A percentile compares a stretch with the other conserved stretches of the same genome.
Evolutionary conservation across 1,140 invertebrate genomes (phyloP).

Genomic region (Euschistus heros): DNA sequence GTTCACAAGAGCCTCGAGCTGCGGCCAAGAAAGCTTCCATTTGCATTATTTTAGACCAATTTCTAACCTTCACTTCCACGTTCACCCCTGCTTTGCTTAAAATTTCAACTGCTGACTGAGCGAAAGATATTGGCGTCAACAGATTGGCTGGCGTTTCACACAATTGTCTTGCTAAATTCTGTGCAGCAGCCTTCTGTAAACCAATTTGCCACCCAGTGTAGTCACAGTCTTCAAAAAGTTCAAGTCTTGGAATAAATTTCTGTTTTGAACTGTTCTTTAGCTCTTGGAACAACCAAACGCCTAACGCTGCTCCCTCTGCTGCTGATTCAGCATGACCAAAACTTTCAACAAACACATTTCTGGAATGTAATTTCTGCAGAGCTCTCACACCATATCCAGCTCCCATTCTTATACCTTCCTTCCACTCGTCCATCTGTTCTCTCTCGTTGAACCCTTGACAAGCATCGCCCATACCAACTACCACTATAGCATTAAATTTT

Average conservation of each 20-base stretch:
- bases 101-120: conserved; percentile 38
- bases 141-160: conserved; percentile 54
- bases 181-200: conserved; percentile 43
- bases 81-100: conserved; percentile 39
- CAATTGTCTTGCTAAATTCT: conserved; percentile 48
- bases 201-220: conserved; percentile 45
- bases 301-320: conserved; percentile 41
- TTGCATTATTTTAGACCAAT: conserved; percentile 46
- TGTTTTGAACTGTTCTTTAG: conserved; percentile 36
- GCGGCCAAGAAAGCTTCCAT: conserved; percentile 54
- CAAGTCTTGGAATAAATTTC: conserved; percentile 20
- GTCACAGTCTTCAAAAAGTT: conserved; percentile 33
- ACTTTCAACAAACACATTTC: conserved; percentile 39
- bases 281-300: conserved; percentile 41
- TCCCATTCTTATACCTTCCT: conserved; percentile 39
- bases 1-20: conserved; percentile 48
- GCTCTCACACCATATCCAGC: conserved; percentile 37
- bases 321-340: conserved; percentile 43
- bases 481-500: conserved; percentile 36
- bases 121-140: conserved; percentile 49
- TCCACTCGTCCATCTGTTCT: conserved; percentile 39
- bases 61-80: conserved; percentile 34
- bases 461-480: conserved; percentile 40
- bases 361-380: conserved; percentile 36
- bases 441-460: conserved; percentile 35